phyloP scores from a whole-genome alignment of 2,797 vertebrate genomes.

The Tolypeutes matacus region DNA sequence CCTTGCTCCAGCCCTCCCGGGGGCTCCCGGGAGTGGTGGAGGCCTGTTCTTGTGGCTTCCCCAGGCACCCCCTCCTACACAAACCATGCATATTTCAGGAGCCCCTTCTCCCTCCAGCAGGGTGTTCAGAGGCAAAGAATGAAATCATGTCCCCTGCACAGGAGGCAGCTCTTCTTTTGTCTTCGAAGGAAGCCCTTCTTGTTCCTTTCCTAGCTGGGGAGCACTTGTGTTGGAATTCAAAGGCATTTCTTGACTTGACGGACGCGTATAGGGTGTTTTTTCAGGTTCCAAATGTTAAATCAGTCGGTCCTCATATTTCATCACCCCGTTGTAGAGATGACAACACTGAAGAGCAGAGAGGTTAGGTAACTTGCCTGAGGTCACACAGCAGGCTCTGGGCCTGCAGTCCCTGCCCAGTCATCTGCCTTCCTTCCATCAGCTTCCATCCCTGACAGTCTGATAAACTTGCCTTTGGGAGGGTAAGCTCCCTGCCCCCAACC shows the following conservation, averaged over 20 bases:
- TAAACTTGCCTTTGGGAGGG: not conserved
- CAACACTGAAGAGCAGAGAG: not conserved
- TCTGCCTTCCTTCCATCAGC: not conserved
- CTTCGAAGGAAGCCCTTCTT: not conserved
- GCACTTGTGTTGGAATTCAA: not conserved
- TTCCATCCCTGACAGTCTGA: not conserved
- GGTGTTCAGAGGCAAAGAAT: not conserved
- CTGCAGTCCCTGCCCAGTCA: not conserved
- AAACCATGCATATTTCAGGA: accelerated
- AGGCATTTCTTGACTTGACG: not conserved
- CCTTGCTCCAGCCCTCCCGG: not conserved
- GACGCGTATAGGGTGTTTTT: not conserved
- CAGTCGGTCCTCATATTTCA: not conserved
- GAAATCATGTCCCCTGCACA: not conserved
- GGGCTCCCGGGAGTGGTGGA: too few species aligned
- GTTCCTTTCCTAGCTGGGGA: not conserved
- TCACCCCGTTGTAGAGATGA: not conserved
- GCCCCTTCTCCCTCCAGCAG: not conserved
- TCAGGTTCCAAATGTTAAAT: not conserved
- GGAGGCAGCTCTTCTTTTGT: not conserved
- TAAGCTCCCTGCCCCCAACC: not conserved
- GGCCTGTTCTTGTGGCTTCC: not conserved
- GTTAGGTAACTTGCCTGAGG: not conserved
- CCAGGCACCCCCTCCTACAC: not conserved
- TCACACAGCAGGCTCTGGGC: accelerated